A percentile compares a stretch with the other conserved stretches of the same genome.
Conservation (phyloP, 2,888 invertebrate species). For the Oasisia sp. region DNA sequence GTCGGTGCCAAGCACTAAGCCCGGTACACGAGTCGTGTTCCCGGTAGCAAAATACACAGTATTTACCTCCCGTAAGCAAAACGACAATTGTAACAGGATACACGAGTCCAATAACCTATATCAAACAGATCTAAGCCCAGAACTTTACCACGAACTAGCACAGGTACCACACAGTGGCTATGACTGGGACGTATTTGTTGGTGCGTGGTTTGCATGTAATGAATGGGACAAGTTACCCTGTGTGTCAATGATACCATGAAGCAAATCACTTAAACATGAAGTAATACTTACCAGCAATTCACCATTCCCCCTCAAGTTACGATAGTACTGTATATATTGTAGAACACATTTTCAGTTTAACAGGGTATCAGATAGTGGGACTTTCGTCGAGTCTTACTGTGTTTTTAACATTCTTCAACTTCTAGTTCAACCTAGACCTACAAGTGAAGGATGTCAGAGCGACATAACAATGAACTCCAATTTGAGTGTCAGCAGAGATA, state of each 20-base stretch:
- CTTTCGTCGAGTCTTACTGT: not conserved
- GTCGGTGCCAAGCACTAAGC: not conserved
- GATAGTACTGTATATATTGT: no score
- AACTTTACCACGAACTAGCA: not conserved
- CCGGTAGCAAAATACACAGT: not conserved
- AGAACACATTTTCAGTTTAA: no score
- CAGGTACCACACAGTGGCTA: not conserved
- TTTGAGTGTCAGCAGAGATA: no score
- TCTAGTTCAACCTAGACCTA: not conserved
- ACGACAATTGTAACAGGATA: not conserved
- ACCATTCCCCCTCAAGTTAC: no score
- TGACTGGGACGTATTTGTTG: not conserved
- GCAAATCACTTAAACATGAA: no score
- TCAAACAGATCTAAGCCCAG: not conserved
- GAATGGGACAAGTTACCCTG: no score
- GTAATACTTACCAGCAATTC: no score
- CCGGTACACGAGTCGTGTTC: not conserved
- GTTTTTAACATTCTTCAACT: not conserved
- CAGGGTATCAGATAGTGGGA: not conserved
- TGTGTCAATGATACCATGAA: no score
- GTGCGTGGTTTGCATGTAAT: no score
- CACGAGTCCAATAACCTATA: not conserved
- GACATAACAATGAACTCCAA: no score
- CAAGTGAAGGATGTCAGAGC: no score
- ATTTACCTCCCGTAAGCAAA: not conserved